phyloP scores from a whole-genome alignment of 2,797 vertebrate species.

The Tamandua tetradactyla region DNA sequence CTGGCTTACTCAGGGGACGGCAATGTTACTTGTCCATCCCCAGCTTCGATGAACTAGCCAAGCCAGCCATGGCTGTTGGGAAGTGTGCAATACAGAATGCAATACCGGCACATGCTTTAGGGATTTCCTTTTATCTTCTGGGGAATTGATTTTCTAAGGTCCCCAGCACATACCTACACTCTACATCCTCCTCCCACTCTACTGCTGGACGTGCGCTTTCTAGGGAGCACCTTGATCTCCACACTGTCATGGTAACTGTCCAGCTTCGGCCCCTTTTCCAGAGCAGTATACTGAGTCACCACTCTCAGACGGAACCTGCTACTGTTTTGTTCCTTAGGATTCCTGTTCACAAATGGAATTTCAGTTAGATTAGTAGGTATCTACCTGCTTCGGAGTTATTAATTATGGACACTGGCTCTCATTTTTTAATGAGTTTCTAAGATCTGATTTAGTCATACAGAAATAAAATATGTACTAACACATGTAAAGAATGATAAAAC shows the following conservation, averaged over 20 bases:
- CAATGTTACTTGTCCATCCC: not conserved
- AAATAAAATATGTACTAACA: not conserved
- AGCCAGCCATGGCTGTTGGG: not conserved
- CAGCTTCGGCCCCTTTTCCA: not conserved
- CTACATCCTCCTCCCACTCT: not conserved
- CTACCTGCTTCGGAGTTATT: not conserved
- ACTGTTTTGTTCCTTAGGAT: not conserved
- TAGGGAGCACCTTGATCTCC: not conserved
- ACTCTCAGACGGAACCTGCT: not conserved
- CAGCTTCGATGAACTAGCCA: not conserved
- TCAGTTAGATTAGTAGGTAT: not conserved
- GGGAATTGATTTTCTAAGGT: not conserved
- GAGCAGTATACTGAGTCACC: not conserved
- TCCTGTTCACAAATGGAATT: not conserved
- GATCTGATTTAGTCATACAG: slow-evolving; percentile 11
- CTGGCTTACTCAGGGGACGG: not conserved
- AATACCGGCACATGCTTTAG: not conserved
- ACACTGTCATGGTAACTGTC: not conserved
- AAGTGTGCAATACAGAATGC: too few species aligned
- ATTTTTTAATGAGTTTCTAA: slow-evolving; percentile 1
- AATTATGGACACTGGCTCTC: not conserved
- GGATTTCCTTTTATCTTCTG: not conserved
- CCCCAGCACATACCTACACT: too few species aligned
- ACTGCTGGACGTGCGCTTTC: not conserved
- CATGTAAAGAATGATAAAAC: slow-evolving; percentile 25